Conservation (phyloP, 2,113 vertebrate species). For the Narcine bancroftii region DNA sequence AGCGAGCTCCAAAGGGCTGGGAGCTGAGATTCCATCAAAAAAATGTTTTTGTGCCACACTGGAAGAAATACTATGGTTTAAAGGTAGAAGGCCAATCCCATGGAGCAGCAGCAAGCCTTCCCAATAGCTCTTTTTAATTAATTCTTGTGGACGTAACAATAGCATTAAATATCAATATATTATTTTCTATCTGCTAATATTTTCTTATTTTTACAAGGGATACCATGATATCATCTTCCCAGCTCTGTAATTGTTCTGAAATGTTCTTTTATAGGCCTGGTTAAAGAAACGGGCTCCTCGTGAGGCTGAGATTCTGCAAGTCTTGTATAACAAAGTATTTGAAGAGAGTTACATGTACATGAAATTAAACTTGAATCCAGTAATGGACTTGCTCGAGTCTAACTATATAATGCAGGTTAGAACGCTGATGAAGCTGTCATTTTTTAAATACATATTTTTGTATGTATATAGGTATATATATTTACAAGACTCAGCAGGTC, state of each 20-base stretch:
- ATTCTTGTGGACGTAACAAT: background rate
- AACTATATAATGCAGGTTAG: constrained; percentile 65
- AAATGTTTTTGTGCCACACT: too few relatives aligned
- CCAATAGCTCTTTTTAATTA: too few relatives aligned
- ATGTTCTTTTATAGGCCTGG: constrained; percentile 61
- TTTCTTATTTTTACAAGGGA: background rate
- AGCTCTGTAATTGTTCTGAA: background rate
- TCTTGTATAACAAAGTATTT: constrained; percentile 61
- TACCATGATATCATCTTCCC: background rate
- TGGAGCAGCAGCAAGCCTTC: too few relatives aligned
- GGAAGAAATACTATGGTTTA: too few relatives aligned
- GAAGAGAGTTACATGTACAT: constrained; percentile 54
- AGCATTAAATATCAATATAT: background rate
- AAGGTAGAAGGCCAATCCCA: too few relatives aligned
- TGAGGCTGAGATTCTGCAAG: constrained; percentile 56
- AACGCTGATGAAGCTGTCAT: background rate
- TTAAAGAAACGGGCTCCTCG: constrained; percentile 57
- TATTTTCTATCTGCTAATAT: background rate
- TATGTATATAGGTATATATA: too few relatives aligned
- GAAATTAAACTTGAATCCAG: constrained; percentile 57
- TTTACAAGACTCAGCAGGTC: too few relatives aligned
- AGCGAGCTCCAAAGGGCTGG: too few relatives aligned
- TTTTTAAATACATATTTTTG: too few relatives aligned
- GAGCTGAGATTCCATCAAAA: too few relatives aligned
- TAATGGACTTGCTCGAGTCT: constrained; percentile 67